phyloP scores from a whole-genome alignment of 2,113 vertebrate genomes.

The Amphilophus citrinellus region DNA sequence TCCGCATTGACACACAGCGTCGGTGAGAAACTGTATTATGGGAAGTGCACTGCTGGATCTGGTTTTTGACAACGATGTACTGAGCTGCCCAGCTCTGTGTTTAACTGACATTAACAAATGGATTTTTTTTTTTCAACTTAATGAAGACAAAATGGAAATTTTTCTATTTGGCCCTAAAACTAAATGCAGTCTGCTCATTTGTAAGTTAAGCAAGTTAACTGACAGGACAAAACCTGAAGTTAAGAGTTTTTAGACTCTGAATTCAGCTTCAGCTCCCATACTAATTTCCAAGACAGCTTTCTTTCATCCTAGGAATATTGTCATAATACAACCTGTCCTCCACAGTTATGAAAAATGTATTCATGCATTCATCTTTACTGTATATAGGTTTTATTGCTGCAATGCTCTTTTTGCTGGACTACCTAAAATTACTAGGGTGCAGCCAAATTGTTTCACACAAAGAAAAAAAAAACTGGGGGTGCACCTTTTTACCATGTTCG shows the following conservation, averaged over 20 bases:
- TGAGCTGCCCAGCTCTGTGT: background rate
- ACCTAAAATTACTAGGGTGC: background rate
- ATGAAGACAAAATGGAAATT: background rate
- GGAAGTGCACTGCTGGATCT: slow-evolving; percentile 6
- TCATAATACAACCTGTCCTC: background rate
- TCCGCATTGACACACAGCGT: background rate
- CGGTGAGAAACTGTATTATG: background rate
- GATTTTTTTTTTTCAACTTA: background rate
- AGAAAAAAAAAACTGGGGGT: too few species aligned
- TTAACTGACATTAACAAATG: background rate
- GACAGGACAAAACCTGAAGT: background rate
- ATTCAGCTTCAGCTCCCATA: background rate
- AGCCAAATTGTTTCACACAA: too few species aligned
- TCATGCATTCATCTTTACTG: background rate
- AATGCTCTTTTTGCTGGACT: background rate
- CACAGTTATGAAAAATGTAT: background rate
- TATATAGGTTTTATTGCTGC: background rate
- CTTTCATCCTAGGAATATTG: background rate
- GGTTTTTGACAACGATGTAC: slow-evolving; percentile 8
- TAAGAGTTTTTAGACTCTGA: background rate
- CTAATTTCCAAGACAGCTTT: background rate
- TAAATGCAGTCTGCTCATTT: background rate
- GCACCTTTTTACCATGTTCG: too few species aligned
- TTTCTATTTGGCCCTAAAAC: background rate
- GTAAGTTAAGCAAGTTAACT: background rate